phyloP scores from a whole-genome alignment of 2,888 invertebrate genomes.

The Amphipyra berbera region DNA sequence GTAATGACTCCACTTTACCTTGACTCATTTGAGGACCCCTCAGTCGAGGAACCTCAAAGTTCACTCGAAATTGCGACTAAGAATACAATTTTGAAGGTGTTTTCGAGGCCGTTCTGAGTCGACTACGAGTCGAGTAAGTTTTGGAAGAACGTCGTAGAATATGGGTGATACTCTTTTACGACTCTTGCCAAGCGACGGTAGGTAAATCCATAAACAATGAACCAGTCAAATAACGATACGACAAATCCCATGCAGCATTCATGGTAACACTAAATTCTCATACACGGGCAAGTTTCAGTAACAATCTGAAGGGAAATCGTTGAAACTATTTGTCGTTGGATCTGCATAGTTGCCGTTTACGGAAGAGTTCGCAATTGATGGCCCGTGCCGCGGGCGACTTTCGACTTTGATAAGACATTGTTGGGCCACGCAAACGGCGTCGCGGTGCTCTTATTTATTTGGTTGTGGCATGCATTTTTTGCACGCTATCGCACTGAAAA shows the following conservation, averaged over 20 bases:
- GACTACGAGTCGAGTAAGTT: too few species aligned
- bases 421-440: conserved; percentile 41
- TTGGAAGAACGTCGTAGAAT: too few species aligned
- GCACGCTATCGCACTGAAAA: conserved; percentile 11
- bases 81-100: too few species aligned
- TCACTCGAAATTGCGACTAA: too few species aligned
- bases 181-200: too few species aligned
- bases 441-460: conserved; percentile 17
- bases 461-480: conserved; percentile 16
- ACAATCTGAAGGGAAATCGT: conserved; percentile 49
- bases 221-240: background rate
- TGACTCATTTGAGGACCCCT: too few species aligned
- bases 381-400: conserved; percentile 53
- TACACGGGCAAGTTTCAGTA: conserved; percentile 44
- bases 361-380: conserved; percentile 63
- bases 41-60: too few species aligned
- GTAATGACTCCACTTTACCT: too few species aligned
- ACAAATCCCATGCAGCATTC: background rate
- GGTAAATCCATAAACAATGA: background rate
- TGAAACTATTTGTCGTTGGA: conserved; percentile 61
- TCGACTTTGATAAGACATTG: conserved; percentile 56
- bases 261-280: conserved; percentile 30
- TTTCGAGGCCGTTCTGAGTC: too few species aligned
- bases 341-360: conserved; percentile 63
- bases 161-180: too few species aligned